Conservation (phyloP, 64 coral and sea anemone genomes). For the Dendronephthya gigantea region DNA sequence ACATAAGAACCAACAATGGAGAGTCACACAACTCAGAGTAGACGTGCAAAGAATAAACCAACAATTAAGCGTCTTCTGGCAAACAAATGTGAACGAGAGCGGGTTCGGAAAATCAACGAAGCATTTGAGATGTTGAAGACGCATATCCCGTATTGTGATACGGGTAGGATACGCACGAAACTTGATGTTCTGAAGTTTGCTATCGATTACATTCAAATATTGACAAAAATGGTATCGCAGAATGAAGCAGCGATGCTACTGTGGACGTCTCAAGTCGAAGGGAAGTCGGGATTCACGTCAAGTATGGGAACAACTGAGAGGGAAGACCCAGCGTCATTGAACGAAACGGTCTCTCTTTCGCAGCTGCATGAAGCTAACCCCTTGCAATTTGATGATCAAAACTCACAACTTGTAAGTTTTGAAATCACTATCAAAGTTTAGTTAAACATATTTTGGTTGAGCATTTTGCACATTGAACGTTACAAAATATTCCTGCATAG, state of each 20-base stretch:
- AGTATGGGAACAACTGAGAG: not conserved
- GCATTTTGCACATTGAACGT: too few relatives aligned
- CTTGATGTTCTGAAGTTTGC: constrained; percentile 38
- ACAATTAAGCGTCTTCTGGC: constrained; percentile 35
- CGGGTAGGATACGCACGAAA: constrained; percentile 24
- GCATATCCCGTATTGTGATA: constrained; percentile 33
- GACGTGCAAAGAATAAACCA: constrained; percentile 10
- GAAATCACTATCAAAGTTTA: not conserved
- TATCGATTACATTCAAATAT: constrained; percentile 41
- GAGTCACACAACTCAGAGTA: not conserved
- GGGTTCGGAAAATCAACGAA: constrained; percentile 45
- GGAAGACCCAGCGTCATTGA: not conserved
- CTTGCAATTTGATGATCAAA: not conserved
- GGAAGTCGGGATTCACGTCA: not conserved
- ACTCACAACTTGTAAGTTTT: not conserved
- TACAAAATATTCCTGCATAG: too few relatives aligned
- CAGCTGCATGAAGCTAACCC: not conserved
- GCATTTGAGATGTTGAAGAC: constrained; percentile 36
- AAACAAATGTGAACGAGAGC: constrained; percentile 43
- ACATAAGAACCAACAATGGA: not conserved
- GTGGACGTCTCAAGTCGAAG: not conserved
- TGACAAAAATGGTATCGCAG: constrained; percentile 21
- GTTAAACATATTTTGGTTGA: too few relatives aligned
- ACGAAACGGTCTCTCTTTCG: not conserved
- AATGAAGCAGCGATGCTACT: not conserved